These are phyloP conservation scores for Wiebesia pumilae DNA, from an alignment of 1,140 invertebrate genomes.

Conservation along the genomic window DNA sequence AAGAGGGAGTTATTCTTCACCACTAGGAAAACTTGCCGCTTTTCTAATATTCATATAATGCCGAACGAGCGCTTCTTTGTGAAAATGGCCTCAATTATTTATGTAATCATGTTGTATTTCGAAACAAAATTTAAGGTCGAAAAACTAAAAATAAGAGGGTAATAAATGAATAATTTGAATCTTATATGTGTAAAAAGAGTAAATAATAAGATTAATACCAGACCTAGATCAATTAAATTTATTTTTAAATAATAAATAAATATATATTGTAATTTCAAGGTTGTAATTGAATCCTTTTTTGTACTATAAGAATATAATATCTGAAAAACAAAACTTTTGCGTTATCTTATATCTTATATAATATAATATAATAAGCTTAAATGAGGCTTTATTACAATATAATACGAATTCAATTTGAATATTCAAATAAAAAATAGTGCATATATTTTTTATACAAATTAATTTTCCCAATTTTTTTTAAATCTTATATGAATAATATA, in stretches of 20 bases:
- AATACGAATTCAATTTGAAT: neutral
- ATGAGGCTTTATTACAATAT: too few relatives aligned
- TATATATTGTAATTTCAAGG: neutral
- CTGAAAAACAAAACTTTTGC: neutral
- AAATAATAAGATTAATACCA: too few relatives aligned
- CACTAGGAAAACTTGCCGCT: slow-evolving; percentile 34
- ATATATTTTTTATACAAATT: neutral
- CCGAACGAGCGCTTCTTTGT: neutral
- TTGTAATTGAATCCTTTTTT: neutral
- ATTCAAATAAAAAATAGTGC: neutral
- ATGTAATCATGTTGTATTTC: neutral
- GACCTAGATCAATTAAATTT: neutral
- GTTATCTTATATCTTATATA: neutral
- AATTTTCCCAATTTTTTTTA: neutral
- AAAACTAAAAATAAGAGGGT: neutral
- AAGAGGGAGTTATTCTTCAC: slow-evolving; percentile 14
- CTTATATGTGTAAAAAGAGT: neutral
- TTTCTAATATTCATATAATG: neutral
- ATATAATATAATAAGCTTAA: too few relatives aligned
- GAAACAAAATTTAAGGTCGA: neutral
- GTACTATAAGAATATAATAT: neutral
- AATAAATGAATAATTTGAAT: neutral
- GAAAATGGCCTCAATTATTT: neutral
- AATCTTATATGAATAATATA: neutral
- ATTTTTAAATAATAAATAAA: neutral